These are phyloP conservation scores for Muscicapa adusta DNA, from an alignment of 2,113 vertebrate genomes.

Conservation along the genomic window DNA sequence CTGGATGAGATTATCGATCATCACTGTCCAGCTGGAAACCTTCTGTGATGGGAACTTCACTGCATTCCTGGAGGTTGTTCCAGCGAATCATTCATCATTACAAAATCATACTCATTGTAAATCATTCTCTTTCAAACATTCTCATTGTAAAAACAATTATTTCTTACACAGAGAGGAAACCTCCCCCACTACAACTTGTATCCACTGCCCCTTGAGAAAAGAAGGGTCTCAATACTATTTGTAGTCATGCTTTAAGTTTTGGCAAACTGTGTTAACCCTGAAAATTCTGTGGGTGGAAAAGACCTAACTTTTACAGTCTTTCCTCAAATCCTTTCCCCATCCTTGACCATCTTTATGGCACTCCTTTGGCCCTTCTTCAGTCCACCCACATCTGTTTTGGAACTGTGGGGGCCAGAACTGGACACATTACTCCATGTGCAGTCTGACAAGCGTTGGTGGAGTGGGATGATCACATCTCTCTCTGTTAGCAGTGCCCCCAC, in stretches of 20 bases:
- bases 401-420: not conserved
- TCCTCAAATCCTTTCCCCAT: not conserved
- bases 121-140: not conserved
- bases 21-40: not conserved
- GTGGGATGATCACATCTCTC: not conserved
- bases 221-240: not conserved
- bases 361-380: not conserved
- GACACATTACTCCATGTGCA: not conserved
- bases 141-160: not conserved
- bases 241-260: not conserved
- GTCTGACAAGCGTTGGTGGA: not conserved
- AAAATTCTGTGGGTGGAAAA: not conserved
- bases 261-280: not conserved
- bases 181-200: not conserved
- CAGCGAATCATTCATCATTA: not conserved
- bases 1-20: accelerated
- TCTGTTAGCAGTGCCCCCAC: not conserved
- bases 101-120: not conserved
- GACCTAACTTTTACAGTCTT: not conserved
- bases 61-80: not conserved
- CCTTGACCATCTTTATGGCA: not conserved
- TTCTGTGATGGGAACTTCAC: not conserved
- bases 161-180: not conserved
- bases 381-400: not conserved
- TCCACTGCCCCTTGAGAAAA: not conserved